Evolutionary conservation across 92 coral and sea anemone species (phyloP).

Genomic region (Galaxea fascicularis): DNA sequence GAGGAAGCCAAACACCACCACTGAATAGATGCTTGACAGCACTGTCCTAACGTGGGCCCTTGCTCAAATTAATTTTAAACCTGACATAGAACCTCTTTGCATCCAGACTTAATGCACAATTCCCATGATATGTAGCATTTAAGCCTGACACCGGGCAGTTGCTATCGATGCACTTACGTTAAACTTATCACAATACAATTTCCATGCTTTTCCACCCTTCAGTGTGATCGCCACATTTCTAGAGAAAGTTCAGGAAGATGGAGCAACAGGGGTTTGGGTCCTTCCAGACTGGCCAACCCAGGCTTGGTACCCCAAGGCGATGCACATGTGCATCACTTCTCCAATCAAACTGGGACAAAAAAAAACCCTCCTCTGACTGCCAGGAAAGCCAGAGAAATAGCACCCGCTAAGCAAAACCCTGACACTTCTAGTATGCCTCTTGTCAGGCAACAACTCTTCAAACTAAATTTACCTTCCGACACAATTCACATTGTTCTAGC

Average conservation of each 20-base stretch:
- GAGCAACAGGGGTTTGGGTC: slow-evolving; percentile 30
- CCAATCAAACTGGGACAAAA: neutral
- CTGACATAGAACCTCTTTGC: neutral
- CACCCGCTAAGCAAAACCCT: neutral
- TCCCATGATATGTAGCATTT: slow-evolving; percentile 16
- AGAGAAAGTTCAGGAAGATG: slow-evolving; percentile 14
- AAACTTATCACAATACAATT: slow-evolving; percentile 4
- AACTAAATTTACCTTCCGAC: slow-evolving; percentile 3
- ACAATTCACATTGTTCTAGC: slow-evolving; percentile 44
- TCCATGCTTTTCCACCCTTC: slow-evolving; percentile 7
- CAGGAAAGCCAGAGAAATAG: neutral
- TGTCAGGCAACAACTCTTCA: slow-evolving; percentile 46
- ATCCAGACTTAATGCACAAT: neutral
- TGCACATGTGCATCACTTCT: neutral
- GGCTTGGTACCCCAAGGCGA: neutral
- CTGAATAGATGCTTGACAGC: neutral
- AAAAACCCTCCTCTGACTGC: neutral
- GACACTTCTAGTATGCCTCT: slow-evolving; percentile 32
- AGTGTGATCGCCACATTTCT: slow-evolving; percentile 5
- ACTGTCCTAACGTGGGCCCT: neutral
- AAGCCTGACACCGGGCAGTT: neutral
- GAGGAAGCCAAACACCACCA: neutral
- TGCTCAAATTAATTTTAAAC: neutral
- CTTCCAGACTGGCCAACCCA: neutral
- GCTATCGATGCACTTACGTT: neutral